Percentiles rank a stretch among this genome's conserved stretches.
Evolutionary conservation across 2,888 invertebrate species (phyloP).

Genomic region (Tryphoninae sp.): DNA sequence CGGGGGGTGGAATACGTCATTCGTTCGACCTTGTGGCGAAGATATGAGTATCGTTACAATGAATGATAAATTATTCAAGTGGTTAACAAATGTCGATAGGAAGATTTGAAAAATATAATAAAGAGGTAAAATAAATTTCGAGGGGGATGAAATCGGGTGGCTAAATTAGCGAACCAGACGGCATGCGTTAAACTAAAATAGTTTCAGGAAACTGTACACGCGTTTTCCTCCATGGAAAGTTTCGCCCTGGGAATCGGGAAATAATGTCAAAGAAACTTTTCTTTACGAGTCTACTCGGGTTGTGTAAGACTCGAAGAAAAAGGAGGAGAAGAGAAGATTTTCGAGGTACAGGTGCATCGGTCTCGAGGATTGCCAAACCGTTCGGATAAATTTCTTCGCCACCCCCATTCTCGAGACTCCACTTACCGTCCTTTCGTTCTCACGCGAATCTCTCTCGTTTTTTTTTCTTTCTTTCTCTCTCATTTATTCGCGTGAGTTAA

Average conservation of each 20-base stretch:
- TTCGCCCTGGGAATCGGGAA: constrained; percentile 9
- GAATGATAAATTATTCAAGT: neutral
- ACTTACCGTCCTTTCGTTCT: constrained; percentile 27
- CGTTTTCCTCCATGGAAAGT: constrained; percentile 17
- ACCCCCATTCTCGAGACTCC: constrained; percentile 20
- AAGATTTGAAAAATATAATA: no score
- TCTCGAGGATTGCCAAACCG: constrained; percentile 56
- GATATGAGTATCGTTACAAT: neutral
- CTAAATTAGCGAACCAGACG: neutral
- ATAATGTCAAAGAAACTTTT: constrained; percentile 42
- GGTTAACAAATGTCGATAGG: neutral
- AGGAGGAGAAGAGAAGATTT: constrained; percentile 22
- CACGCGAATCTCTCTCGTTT: constrained; percentile 13
- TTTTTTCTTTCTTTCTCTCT: constrained; percentile 5
- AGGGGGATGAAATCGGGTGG: no score
- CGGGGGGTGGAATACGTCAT: neutral
- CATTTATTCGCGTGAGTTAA: neutral
- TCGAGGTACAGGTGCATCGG: constrained; percentile 57
- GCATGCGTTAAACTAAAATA: constrained; percentile 12
- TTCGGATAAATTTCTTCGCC: constrained; percentile 59
- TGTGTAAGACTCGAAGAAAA: neutral
- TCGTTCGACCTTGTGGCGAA: neutral
- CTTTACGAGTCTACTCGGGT: neutral
- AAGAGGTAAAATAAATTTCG: no score
- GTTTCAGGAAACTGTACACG: constrained; percentile 26